A percentile compares a stretch with the other conserved stretches of the same genome.
phyloP scores from a whole-genome alignment of 2,888 invertebrate genomes.

The Dynastes hyllus region DNA sequence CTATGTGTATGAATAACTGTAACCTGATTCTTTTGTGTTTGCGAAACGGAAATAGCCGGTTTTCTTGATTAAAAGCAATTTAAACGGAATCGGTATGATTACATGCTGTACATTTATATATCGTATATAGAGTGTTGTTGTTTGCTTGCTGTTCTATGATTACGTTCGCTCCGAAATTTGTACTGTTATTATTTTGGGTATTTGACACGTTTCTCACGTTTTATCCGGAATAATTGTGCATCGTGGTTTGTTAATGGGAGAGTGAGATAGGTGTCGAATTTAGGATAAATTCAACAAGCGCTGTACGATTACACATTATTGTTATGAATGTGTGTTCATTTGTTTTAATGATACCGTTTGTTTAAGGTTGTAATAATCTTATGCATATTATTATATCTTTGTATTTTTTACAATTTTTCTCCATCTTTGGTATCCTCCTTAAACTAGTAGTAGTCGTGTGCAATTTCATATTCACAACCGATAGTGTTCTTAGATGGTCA shows the following conservation, averaged over 20 bases:
- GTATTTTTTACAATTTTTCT: too few species aligned
- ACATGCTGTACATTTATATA: neutral
- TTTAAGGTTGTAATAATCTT: too few species aligned
- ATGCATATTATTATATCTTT: too few species aligned
- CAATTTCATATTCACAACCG: too few species aligned
- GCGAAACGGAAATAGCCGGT: slow-evolving; percentile 37
- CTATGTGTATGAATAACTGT: slow-evolving; percentile 21
- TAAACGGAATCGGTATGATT: slow-evolving; percentile 22
- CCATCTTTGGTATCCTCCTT: too few species aligned
- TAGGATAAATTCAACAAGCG: too few species aligned
- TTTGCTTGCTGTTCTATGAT: slow-evolving; percentile 8
- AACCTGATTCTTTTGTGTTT: slow-evolving; percentile 26
- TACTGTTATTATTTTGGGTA: slow-evolving; percentile 35
- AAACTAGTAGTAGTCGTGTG: too few species aligned
- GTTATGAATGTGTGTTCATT: too few species aligned
- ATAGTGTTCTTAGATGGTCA: too few species aligned
- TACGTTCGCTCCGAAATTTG: slow-evolving; percentile 26
- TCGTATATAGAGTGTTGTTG: neutral
- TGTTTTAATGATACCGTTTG: too few species aligned
- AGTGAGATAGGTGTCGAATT: too few species aligned
- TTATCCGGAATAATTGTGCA: neutral
- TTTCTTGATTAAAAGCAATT: slow-evolving; percentile 43
- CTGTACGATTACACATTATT: too few species aligned
- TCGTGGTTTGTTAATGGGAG: neutral
- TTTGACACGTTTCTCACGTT: slow-evolving; percentile 33